Percentiles rank a stretch among this genome's conserved stretches.
Conservation (phyloP, 2,888 invertebrate species). For the Hyppa rectilinea region DNA sequence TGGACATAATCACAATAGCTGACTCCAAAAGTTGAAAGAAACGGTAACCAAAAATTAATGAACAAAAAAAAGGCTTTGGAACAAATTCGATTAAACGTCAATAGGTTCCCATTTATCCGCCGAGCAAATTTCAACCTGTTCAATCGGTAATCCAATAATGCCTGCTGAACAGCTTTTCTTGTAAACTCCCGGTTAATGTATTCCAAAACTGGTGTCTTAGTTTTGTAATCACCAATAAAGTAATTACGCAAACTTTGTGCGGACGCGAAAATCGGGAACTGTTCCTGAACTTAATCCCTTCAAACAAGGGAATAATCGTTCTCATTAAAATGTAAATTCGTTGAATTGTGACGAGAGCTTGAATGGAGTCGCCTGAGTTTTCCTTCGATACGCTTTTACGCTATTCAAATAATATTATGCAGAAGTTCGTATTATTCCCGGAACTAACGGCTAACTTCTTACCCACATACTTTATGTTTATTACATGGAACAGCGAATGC, state of each 20-base stretch:
- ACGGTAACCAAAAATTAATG: conserved; percentile 45
- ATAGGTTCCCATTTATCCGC: conserved; percentile 63
- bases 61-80: conserved; percentile 49
- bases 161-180: conserved; percentile 69
- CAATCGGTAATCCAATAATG: conserved; percentile 70
- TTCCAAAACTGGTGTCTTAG: conserved; percentile 74
- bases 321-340: conserved; percentile 86
- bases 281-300: conserved; percentile 81
- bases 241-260: conserved; percentile 76
- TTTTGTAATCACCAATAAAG: conserved; percentile 78
- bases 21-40: neutral
- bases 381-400: conserved; percentile 77
- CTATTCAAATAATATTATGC: conserved; percentile 83
- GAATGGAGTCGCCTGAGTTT: conserved; percentile 78
- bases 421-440: conserved; percentile 72
- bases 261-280: conserved; percentile 75
- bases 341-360: conserved; percentile 76
- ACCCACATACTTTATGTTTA: conserved; percentile 76
- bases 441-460: conserved; percentile 73
- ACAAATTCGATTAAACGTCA: conserved; percentile 55
- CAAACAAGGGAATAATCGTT: conserved; percentile 86
- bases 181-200: conserved; percentile 71
- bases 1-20: neutral
- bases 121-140: conserved; percentile 66
- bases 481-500: conserved; percentile 57